Conservation (phyloP, 2,797 vertebrate species). For the Arremon aurantiirostris region DNA sequence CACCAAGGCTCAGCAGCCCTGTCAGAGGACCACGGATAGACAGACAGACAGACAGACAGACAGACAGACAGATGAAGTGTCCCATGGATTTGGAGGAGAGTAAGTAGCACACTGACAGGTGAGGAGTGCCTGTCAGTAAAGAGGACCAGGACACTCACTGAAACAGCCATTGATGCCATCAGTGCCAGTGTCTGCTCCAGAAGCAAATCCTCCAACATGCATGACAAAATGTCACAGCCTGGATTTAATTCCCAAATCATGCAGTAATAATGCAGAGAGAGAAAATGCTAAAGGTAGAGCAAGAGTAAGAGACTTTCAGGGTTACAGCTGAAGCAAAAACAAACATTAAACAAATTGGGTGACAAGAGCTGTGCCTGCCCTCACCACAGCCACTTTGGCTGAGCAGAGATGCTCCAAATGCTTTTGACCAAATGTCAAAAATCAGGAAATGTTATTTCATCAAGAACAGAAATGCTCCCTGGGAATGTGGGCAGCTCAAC, state of each 20-base stretch:
- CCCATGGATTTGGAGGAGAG: background rate
- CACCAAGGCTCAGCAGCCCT: background rate
- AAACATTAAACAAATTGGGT: constrained; percentile 41
- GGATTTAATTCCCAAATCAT: background rate
- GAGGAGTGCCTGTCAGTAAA: background rate
- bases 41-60: rapidly evolving
- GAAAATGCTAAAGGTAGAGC: background rate
- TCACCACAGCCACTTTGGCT: background rate
- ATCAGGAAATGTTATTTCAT: constrained; percentile 22
- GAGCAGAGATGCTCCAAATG: constrained; percentile 7
- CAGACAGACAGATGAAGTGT: background rate
- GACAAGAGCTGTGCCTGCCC: background rate
- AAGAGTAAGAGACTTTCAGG: background rate
- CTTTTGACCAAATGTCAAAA: constrained; percentile 18
- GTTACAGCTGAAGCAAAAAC: constrained; percentile 8
- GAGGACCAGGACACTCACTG: background rate
- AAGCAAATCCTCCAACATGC: background rate
- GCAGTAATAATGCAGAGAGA: background rate
- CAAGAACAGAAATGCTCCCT: constrained; percentile 8
- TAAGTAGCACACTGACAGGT: background rate
- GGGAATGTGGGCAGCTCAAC: constrained; percentile 18
- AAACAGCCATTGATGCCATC: background rate
- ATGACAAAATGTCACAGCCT: background rate
- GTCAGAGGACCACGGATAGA: background rate
- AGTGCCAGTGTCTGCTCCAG: background rate